A percentile compares a stretch with the other conserved stretches of the same genome.
Conservation (phyloP, 2,113 vertebrate genomes). For the Carettochelys insculpta region DNA sequence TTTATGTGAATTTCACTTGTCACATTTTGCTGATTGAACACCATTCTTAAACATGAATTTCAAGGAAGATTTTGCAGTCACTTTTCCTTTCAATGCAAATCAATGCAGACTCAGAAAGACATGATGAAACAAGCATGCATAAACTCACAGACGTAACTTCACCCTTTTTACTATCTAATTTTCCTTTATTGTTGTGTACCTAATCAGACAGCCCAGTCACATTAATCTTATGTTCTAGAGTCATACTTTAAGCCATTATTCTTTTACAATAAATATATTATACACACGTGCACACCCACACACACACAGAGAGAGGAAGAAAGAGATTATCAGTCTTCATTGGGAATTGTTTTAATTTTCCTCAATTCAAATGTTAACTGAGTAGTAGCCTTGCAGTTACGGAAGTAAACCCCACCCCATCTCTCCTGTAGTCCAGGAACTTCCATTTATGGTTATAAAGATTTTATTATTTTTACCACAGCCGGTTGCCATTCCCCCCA, state of each 20-base stretch:
- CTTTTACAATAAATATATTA: slow-evolving; percentile 37
- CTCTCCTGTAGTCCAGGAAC: slow-evolving; percentile 51
- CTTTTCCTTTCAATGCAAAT: background rate
- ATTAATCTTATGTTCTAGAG: background rate
- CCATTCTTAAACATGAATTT: background rate
- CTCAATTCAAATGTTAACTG: slow-evolving; percentile 58
- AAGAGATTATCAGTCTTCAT: slow-evolving; percentile 29
- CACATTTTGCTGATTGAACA: slow-evolving; percentile 20
- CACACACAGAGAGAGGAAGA: slow-evolving; percentile 2
- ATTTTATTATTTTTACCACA: slow-evolving; percentile 57
- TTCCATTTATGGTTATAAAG: slow-evolving; percentile 62
- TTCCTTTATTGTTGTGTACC: background rate
- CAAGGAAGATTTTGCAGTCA: background rate
- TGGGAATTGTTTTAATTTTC: slow-evolving; percentile 39
- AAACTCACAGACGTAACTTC: background rate
- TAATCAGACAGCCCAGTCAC: background rate
- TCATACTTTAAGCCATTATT: slow-evolving; percentile 57
- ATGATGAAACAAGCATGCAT: background rate
- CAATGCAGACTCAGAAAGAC: background rate
- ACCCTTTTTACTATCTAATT: slow-evolving; percentile 9
- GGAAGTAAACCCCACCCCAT: slow-evolving; percentile 67
- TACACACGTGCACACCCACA: too few relatives aligned
- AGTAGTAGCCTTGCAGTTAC: slow-evolving; percentile 63
- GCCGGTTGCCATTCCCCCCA: slow-evolving; percentile 44
- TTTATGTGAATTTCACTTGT: slow-evolving; percentile 48